phyloP scores from a whole-genome alignment of 2,888 invertebrate genomes.

The Falcaria lacertinaria region DNA sequence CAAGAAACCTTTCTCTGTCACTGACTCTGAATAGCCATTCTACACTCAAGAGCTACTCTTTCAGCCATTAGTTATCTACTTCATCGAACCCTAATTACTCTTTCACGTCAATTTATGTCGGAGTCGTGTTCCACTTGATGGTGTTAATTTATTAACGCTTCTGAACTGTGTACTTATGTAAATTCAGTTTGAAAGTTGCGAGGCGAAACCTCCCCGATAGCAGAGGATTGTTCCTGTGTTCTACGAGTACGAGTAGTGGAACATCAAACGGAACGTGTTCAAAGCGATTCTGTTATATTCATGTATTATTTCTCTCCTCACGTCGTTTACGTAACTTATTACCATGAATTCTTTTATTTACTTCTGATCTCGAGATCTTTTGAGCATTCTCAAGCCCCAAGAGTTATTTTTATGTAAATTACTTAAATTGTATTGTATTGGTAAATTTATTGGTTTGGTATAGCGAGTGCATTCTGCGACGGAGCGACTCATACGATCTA shows the following conservation, averaged over 20 bases:
- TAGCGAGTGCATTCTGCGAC: too few relatives aligned
- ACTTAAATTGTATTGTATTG: neutral
- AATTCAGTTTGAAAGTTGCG: slow-evolving; percentile 39
- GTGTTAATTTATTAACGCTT: slow-evolving; percentile 49
- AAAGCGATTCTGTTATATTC: slow-evolving; percentile 51
- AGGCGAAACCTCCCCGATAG: slow-evolving; percentile 23
- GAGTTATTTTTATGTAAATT: neutral
- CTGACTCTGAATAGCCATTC: slow-evolving; percentile 59
- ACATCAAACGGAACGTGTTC: slow-evolving; percentile 56
- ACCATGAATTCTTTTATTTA: slow-evolving; percentile 42
- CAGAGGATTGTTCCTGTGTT: slow-evolving; percentile 38
- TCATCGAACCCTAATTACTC: slow-evolving; percentile 55
- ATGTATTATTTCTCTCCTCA: slow-evolving; percentile 47
- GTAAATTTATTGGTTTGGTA: too few relatives aligned
- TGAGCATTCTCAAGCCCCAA: neutral
- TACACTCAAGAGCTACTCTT: slow-evolving; percentile 56
- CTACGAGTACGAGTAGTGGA: too few relatives aligned
- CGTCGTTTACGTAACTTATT: slow-evolving; percentile 44
- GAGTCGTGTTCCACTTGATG: slow-evolving; percentile 34
- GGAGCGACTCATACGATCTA: too few relatives aligned
- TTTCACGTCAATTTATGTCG: slow-evolving; percentile 49
- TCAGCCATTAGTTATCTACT: slow-evolving; percentile 58
- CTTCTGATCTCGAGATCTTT: slow-evolving; percentile 28
- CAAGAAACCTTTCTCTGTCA: slow-evolving; percentile 68
- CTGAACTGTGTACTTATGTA: slow-evolving; percentile 51